These are phyloP conservation scores for Bombus ignitus DNA, from an alignment of 1,140 invertebrate genomes.

Conservation along the genomic window DNA sequence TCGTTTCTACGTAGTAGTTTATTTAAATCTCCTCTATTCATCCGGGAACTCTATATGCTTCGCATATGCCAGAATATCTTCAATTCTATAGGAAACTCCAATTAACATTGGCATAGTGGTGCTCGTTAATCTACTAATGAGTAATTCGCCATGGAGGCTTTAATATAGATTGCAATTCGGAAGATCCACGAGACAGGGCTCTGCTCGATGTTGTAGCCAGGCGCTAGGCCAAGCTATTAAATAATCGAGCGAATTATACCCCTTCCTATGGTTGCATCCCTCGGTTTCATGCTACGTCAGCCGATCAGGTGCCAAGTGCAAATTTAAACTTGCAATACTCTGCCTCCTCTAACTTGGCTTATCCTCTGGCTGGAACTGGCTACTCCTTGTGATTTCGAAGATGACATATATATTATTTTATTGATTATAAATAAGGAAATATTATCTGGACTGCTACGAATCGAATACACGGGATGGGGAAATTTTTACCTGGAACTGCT, in stretches of 20 bases:
- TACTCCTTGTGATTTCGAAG: background rate
- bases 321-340: slow-evolving; percentile 58
- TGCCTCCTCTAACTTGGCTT: background rate
- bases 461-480: too few relatives aligned
- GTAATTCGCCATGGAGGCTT: slow-evolving; percentile 55
- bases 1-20: too few relatives aligned
- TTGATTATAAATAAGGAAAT: background rate
- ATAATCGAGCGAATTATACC: slow-evolving; percentile 62
- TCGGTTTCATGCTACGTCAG: slow-evolving; percentile 46
- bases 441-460: background rate
- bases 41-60: background rate
- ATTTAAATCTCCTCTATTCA: background rate
- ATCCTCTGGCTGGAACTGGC: too few relatives aligned
- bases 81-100: slow-evolving; percentile 10
- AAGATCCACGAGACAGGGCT: slow-evolving; percentile 18
- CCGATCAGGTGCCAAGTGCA: slow-evolving; percentile 58
- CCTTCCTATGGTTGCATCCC: background rate
- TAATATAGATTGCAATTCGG: slow-evolving; percentile 60
- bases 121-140: slow-evolving; percentile 61
- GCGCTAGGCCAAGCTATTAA: slow-evolving; percentile 64
- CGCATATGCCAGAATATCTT: background rate
- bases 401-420: background rate
- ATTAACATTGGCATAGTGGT: slow-evolving; percentile 52
- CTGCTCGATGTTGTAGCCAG: slow-evolving; percentile 44
- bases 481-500: background rate